These are phyloP conservation scores for Trichosurus vulpecula DNA, from an alignment of 2,797 vertebrate genomes.

Conservation along the genomic window DNA sequence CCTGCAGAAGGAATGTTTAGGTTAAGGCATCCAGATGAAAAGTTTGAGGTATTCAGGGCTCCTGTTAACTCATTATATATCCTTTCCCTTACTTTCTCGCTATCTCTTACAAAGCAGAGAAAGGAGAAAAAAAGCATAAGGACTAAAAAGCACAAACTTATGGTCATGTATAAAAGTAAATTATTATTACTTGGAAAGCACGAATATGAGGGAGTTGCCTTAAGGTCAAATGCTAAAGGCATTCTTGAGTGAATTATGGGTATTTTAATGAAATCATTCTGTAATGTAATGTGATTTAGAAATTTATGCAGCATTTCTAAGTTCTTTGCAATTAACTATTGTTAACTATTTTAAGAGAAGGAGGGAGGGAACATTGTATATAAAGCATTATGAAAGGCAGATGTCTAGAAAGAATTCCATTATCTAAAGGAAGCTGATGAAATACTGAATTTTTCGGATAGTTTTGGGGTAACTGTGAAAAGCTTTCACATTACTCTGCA, in stretches of 20 bases:
- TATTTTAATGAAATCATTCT: slow-evolving; percentile 65
- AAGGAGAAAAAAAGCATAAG: slow-evolving; percentile 28
- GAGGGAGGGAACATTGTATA: not conserved
- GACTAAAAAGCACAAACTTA: slow-evolving; percentile 34
- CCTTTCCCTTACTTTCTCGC: slow-evolving; percentile 7
- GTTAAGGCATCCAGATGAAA: slow-evolving; percentile 54
- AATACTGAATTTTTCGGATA: not conserved
- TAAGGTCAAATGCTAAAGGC: slow-evolving; percentile 43
- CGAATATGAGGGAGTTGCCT: slow-evolving; percentile 22
- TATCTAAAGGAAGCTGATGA: slow-evolving; percentile 9
- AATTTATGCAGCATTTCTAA: slow-evolving; percentile 47
- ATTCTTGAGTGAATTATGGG: slow-evolving; percentile 34
- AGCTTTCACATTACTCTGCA: not conserved
- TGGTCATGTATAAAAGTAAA: slow-evolving; percentile 39
- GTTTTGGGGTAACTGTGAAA: not conserved
- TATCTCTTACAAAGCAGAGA: not conserved
- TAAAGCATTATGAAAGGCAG: not conserved
- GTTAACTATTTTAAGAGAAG: slow-evolving; percentile 23
- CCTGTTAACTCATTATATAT: slow-evolving; percentile 21
- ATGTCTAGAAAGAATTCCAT: not conserved
- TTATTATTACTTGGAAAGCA: slow-evolving; percentile 54
- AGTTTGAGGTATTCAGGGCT: slow-evolving; percentile 11
- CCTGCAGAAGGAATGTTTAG: slow-evolving; percentile 65
- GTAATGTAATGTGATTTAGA: slow-evolving; percentile 38
- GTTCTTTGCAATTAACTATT: slow-evolving; percentile 8